Evolutionary conservation across 2,888 invertebrate genomes (phyloP), one percentile per base, ranked within the genome.

Genomic region (Diaperis boleti): DNA sequence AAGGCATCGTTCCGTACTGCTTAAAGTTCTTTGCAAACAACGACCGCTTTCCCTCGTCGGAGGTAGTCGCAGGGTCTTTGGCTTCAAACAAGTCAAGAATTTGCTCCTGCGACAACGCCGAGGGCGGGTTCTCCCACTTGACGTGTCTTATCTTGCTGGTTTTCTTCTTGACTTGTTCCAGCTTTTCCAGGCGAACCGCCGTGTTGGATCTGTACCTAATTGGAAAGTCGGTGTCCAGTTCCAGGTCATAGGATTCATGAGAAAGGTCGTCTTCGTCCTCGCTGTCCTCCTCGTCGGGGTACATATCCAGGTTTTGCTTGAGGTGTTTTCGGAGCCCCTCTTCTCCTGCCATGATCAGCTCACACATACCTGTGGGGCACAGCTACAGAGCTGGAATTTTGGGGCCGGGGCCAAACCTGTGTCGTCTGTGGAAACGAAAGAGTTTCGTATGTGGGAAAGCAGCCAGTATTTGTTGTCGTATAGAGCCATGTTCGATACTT

Each of bases 401-500:
- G 33, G 1, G 45, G 10, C 33, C 1, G 10, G 4, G 13, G 44
- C 50, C 14, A 17, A 35, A 82, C 82, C 82, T 73, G 96, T 95
- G 82, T 97, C 96, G 83, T 98, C 97, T 14, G 95, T 94, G 15
- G 95, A 93, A 77, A 97, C 94, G 82, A 96, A 98, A 6, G 96
- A 95, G 81, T 96, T 95, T 59, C 95, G 86, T 69, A 97, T 94
- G 82, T 96, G 95, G 62, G 95, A 92, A 50, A 97, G 85, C 44
- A 98, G 85, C 92, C 96, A 97, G 74, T 92, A 91, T 81, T 91
- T 91, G 82, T 97, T 95, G 81, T 97, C 96, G 81, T 95, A 96
- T 68, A 95, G 89, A 70, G 96, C 96, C 97, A 97, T 97, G 22
- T 17, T 41, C 26, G 14, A 31, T 26, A 8, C 35, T 33, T 20